These are phyloP conservation scores for Pterostichus niger DNA, from an alignment of 2,888 invertebrate species.

Conservation along the genomic window DNA sequence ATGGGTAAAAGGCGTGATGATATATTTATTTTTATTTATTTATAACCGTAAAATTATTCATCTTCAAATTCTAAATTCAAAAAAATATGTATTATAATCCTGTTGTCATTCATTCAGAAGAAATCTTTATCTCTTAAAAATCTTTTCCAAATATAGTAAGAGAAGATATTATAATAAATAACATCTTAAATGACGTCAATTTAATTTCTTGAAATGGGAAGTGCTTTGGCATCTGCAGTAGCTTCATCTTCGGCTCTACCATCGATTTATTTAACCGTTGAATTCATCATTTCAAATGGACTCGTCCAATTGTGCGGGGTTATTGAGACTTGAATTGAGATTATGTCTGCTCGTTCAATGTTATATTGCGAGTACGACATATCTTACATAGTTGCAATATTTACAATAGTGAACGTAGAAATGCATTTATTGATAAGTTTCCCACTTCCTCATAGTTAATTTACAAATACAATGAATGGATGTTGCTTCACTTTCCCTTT, in stretches of 20 bases:
- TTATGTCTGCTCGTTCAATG: background rate
- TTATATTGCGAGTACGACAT: background rate
- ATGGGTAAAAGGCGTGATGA: too few species aligned
- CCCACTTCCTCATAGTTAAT: too few species aligned
- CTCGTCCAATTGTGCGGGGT: conserved; percentile 1
- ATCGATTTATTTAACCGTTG: conserved; percentile 40
- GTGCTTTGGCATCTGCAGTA: background rate
- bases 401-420: background rate
- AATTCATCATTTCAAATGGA: conserved; percentile 30
- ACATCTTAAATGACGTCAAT: conserved; percentile 37
- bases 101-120: conserved; percentile 11
- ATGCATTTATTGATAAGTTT: background rate
- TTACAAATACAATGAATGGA: too few species aligned
- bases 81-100: background rate
- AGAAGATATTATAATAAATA: conserved; percentile 36
- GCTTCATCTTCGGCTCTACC: background rate
- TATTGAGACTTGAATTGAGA: background rate
- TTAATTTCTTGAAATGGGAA: conserved; percentile 26
- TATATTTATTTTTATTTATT: too few species aligned
- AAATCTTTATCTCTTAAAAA: background rate
- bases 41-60: conserved; percentile 28
- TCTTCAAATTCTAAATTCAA: background rate
- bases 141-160: background rate
- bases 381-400: background rate
- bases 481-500: too few species aligned